phyloP scores from a whole-genome alignment of 2,888 invertebrate species.

The Synanthedon tipuliformis region DNA sequence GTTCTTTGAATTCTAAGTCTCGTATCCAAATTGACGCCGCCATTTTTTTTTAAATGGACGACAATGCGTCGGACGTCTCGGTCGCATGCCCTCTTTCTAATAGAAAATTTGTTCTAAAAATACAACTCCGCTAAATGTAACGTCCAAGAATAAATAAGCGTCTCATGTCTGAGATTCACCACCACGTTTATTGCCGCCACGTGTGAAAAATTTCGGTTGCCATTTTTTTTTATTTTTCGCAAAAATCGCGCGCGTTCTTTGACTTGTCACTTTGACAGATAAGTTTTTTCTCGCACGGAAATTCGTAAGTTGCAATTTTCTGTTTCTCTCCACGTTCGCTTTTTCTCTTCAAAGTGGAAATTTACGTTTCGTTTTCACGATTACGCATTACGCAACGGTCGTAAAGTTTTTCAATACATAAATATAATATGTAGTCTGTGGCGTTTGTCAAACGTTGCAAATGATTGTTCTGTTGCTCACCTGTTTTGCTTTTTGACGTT shows the following conservation, averaged over 20 bases:
- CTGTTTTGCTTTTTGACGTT: too few relatives aligned
- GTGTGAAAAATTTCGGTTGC: constrained; percentile 17
- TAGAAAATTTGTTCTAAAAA: constrained; percentile 29
- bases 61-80: constrained; percentile 10
- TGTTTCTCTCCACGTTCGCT: too few relatives aligned
- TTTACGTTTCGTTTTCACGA: too few relatives aligned
- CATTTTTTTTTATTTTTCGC: constrained; percentile 17
- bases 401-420: too few relatives aligned
- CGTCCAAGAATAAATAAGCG: constrained; percentile 47
- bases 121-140: constrained; percentile 39
- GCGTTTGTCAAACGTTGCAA: too few relatives aligned
- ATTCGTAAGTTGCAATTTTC: neutral
- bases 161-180: constrained; percentile 18
- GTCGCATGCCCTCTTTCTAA: constrained; percentile 24
- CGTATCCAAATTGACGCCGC: too few relatives aligned
- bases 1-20: too few relatives aligned
- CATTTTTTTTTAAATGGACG: neutral
- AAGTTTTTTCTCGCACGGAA: neutral
- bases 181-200: constrained; percentile 26
- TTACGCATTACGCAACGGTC: too few relatives aligned
- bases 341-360: too few relatives aligned
- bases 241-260: constrained; percentile 19
- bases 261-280: constrained; percentile 1
- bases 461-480: too few relatives aligned
- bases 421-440: too few relatives aligned